phyloP scores from a whole-genome alignment of 1,140 invertebrate genomes.

The Zophobas morio region DNA sequence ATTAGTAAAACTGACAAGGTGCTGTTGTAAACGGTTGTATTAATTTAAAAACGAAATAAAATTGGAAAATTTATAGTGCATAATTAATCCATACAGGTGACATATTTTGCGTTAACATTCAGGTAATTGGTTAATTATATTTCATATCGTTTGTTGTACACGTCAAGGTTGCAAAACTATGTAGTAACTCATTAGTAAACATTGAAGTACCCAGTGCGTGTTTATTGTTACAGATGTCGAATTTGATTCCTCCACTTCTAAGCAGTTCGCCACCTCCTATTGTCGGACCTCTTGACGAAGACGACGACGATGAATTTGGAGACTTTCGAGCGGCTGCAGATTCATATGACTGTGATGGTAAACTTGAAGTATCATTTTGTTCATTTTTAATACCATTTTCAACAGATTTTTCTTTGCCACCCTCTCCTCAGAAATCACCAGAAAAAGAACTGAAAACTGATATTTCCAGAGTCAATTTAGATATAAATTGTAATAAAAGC shows the following conservation, averaged over 20 bases:
- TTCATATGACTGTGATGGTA: constrained; percentile 65
- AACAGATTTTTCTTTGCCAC: constrained; percentile 69
- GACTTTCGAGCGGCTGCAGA: constrained; percentile 71
- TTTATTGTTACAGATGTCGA: constrained; percentile 62
- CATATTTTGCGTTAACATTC: constrained; percentile 40
- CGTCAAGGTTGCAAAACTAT: not conserved
- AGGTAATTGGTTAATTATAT: constrained; percentile 28
- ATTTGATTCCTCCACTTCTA: constrained; percentile 74
- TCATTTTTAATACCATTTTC: constrained; percentile 42
- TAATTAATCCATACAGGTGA: constrained; percentile 36
- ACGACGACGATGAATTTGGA: constrained; percentile 77
- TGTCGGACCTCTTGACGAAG: constrained; percentile 73
- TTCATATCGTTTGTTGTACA: constrained; percentile 13
- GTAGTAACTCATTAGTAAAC: not conserved
- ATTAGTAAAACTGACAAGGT: not conserved
- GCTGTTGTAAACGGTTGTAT: not conserved
- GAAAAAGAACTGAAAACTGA: constrained; percentile 51
- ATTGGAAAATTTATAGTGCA: not conserved
- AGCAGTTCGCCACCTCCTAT: constrained; percentile 77
- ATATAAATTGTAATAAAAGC: constrained; percentile 57
- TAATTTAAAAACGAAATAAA: not conserved
- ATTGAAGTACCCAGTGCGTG: not conserved
- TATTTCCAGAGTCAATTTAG: constrained; percentile 40
- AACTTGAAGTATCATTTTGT: constrained; percentile 38
- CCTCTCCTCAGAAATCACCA: constrained; percentile 67